Evolutionary conservation across 2,113 vertebrate genomes (phyloP).

Genomic region (Sander lucioperca): DNA sequence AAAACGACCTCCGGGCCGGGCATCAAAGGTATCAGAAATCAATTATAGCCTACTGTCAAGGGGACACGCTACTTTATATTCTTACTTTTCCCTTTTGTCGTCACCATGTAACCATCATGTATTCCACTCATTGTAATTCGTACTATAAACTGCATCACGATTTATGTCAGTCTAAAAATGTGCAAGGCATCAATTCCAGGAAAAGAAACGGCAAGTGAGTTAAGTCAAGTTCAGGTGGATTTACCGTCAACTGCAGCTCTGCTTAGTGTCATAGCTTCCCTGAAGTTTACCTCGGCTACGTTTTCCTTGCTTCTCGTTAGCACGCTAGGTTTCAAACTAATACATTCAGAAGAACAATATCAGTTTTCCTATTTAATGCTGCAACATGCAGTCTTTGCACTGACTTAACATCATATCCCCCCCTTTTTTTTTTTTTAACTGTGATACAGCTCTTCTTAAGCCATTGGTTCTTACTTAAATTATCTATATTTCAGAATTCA

Average conservation of each 20-base stretch:
- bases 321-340: neutral
- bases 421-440: neutral
- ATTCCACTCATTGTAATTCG: neutral
- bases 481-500: neutral
- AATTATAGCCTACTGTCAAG: neutral
- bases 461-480: neutral
- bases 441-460: neutral
- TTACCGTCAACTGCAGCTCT: neutral
- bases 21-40: constrained; percentile 18
- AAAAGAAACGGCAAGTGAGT: neutral
- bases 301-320: neutral
- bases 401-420: neutral
- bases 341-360: neutral
- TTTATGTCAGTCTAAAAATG: constrained; percentile 1
- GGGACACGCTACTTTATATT: neutral
- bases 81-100: neutral
- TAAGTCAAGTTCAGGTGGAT: constrained; percentile 12
- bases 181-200: neutral
- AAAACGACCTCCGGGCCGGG: constrained; percentile 43
- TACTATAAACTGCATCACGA: neutral
- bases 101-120: neutral
- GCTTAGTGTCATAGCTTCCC: neutral
- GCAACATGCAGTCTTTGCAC: constrained; percentile 24
- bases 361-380: constrained; percentile 5
- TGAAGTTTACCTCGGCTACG: constrained; percentile 38